Evolutionary conservation across 2,888 invertebrate species (phyloP).

Genomic region (Thymelicus acteon): DNA sequence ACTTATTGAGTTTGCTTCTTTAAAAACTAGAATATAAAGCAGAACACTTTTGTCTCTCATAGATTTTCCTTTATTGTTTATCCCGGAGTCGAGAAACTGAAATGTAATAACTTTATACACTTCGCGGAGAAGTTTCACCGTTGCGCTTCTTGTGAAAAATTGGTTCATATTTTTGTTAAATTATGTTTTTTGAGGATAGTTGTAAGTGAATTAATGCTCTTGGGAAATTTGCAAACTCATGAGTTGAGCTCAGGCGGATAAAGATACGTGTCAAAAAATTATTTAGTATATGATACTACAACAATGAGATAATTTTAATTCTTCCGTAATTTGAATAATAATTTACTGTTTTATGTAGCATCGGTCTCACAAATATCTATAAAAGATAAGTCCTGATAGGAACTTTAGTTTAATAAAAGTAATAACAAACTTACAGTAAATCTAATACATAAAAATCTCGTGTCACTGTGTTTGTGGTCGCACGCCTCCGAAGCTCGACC

Average conservation of each 20-base stretch:
- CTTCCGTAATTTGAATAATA: no score
- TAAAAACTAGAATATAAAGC: slow-evolving; percentile 37
- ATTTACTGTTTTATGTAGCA: no score
- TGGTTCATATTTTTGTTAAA: slow-evolving; percentile 25
- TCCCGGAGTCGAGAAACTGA: slow-evolving; percentile 30
- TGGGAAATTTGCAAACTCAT: neutral
- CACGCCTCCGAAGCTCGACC: no score
- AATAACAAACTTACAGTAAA: no score
- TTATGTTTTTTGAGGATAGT: slow-evolving; percentile 2
- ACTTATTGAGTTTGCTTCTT: slow-evolving; percentile 37
- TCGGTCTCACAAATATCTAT: no score
- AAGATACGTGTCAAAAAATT: neutral
- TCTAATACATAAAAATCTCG: no score
- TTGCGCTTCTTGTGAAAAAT: slow-evolving; percentile 27
- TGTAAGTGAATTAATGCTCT: slow-evolving; percentile 9
- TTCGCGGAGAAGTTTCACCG: slow-evolving; percentile 24
- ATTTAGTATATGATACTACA: no score
- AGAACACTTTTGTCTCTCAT: slow-evolving; percentile 36
- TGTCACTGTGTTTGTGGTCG: no score
- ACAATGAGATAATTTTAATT: no score
- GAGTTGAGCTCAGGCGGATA: neutral
- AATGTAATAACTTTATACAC: slow-evolving; percentile 37
- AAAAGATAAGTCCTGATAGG: no score
- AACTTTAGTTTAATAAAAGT: no score
- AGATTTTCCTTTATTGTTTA: slow-evolving; percentile 37